A percentile compares a stretch with the other conserved stretches of the same genome.
Conservation (phyloP, 2,797 vertebrate genomes). For the Dryobates pubescens region DNA sequence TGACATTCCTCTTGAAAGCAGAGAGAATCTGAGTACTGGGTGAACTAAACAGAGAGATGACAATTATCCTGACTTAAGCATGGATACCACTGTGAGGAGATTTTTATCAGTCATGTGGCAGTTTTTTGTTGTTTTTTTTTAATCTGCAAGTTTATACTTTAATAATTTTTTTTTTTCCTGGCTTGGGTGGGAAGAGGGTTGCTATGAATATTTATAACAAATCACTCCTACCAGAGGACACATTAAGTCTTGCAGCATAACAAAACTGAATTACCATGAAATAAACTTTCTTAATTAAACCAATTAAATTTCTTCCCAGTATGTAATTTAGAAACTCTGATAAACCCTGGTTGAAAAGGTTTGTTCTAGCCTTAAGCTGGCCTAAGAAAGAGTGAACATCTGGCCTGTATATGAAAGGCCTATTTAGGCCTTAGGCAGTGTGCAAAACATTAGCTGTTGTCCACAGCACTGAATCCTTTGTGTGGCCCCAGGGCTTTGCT, state of each 20-base stretch:
- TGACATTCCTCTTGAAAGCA: conserved; percentile 13
- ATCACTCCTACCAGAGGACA: conserved; percentile 80
- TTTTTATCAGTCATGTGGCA: conserved; percentile 36
- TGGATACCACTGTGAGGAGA: neutral
- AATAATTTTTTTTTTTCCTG: conserved; percentile 51
- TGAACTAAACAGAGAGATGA: neutral
- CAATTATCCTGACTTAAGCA: conserved; percentile 7
- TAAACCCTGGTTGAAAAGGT: conserved; percentile 84
- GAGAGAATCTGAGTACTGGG: neutral
- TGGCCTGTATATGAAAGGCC: conserved; percentile 79
- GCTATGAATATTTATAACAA: conserved; percentile 84
- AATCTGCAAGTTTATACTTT: conserved; percentile 5
- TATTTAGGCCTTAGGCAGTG: conserved; percentile 76
- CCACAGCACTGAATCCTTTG: conserved; percentile 68
- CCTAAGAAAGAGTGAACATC: conserved; percentile 82
- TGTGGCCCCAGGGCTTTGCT: conserved; percentile 56
- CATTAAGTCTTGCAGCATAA: conserved; percentile 84
- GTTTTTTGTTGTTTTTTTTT: neutral
- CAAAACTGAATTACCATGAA: conserved; percentile 85
- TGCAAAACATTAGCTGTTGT: conserved; percentile 69
- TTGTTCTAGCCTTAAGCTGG: conserved; percentile 84
- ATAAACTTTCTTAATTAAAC: conserved; percentile 89
- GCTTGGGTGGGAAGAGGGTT: conserved; percentile 59
- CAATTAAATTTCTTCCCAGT: conserved; percentile 86
- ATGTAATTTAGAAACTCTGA: conserved; percentile 86